Conservation (phyloP, 2,888 invertebrate species). For the Lasioglossum villosulum region DNA sequence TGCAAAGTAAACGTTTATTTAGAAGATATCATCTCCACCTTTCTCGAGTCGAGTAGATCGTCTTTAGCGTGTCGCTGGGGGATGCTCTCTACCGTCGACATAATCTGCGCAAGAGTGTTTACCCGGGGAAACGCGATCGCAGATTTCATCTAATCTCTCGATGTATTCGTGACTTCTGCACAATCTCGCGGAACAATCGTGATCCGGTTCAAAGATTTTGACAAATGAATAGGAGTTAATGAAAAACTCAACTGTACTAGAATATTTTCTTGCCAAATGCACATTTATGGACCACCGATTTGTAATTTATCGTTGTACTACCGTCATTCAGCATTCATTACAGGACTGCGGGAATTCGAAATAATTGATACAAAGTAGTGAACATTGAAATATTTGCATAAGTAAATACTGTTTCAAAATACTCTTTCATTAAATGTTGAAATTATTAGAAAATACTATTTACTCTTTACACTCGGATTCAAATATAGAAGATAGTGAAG, state of each 20-base stretch:
- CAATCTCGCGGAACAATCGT: slow-evolving; percentile 25
- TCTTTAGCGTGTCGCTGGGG: slow-evolving; percentile 35
- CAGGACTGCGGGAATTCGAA: too few species aligned
- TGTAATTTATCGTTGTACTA: too few species aligned
- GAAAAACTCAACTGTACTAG: neutral
- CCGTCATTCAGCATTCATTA: too few species aligned
- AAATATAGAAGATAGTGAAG: too few species aligned
- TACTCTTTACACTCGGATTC: too few species aligned
- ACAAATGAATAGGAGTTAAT: neutral
- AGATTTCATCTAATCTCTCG: slow-evolving; percentile 77
- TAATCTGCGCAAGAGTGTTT: slow-evolving; percentile 78
- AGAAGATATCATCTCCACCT: slow-evolving; percentile 79
- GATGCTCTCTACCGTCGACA: slow-evolving; percentile 61
- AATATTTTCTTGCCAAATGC: too few species aligned
- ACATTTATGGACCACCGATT: too few species aligned
- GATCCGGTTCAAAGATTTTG: slow-evolving; percentile 4
- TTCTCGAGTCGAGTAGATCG: slow-evolving; percentile 61
- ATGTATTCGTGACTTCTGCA: slow-evolving; percentile 47
- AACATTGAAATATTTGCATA: too few species aligned
- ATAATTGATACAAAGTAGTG: too few species aligned
- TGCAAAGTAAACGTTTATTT: slow-evolving; percentile 80
- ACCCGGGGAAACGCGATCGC: slow-evolving; percentile 74
- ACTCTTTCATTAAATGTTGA: too few species aligned
- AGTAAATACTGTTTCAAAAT: too few species aligned
- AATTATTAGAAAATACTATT: too few species aligned